Evolutionary conservation across 2,797 vertebrate genomes (phyloP).

Genomic region (Lithobates pipiens): DNA sequence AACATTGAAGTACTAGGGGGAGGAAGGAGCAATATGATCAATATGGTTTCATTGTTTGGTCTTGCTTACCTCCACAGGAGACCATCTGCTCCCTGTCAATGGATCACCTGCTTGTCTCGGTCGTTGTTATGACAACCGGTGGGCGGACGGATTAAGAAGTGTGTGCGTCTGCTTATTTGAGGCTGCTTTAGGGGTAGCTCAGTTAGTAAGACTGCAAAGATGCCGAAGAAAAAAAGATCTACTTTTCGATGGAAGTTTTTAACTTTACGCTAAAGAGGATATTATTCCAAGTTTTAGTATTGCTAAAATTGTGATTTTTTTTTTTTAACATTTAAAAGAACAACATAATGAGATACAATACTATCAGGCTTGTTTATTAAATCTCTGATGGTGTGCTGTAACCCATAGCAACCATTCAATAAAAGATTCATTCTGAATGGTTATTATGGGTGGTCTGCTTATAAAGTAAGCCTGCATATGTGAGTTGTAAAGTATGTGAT

Average conservation of each 20-base stretch:
- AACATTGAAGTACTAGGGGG: slow-evolving; percentile 70
- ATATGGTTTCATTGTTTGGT: slow-evolving; percentile 90
- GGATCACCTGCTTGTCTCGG: slow-evolving; percentile 98
- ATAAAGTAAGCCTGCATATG: not conserved
- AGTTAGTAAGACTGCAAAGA: slow-evolving; percentile 22
- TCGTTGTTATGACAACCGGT: slow-evolving; percentile 87
- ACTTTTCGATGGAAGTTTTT: not conserved
- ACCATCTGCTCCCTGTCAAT: slow-evolving; percentile 99
- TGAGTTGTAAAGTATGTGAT: not conserved
- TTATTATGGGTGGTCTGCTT: too few species aligned
- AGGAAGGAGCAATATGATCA: slow-evolving; percentile 86
- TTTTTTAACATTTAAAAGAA: too few species aligned
- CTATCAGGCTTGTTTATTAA: too few species aligned
- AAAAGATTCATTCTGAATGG: not conserved
- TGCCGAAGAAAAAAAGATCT: not conserved
- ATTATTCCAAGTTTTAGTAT: too few species aligned
- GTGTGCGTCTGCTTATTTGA: slow-evolving; percentile 56
- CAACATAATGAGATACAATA: too few species aligned
- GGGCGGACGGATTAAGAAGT: slow-evolving; percentile 81
- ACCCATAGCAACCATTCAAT: not conserved
- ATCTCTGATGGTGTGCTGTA: not conserved
- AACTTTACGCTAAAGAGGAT: not conserved
- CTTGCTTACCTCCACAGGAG: slow-evolving; percentile 92
- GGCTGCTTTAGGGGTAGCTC: slow-evolving; percentile 13
- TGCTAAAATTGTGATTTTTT: too few species aligned